A percentile compares a stretch with the other conserved stretches of the same genome.
These are phyloP conservation scores for Poeciliopsis infans DNA, from an alignment of 2,797 vertebrate species.

Conservation along the genomic window DNA sequence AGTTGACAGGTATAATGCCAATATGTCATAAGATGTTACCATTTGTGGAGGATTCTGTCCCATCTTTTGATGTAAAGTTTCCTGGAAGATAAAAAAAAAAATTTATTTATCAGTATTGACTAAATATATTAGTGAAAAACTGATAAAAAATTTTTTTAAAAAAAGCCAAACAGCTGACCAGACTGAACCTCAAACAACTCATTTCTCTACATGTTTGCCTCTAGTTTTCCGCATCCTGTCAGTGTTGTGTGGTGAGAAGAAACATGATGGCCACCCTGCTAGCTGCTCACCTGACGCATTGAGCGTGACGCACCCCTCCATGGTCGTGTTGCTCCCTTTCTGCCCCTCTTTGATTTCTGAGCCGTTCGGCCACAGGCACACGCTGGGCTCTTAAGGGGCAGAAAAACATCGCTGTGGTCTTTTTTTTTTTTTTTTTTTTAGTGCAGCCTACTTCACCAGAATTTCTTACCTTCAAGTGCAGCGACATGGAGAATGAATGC, in stretches of 20 bases:
- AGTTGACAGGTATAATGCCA: background rate
- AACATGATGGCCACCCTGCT: slow-evolving; percentile 18
- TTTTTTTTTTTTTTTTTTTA: background rate
- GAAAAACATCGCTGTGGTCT: background rate
- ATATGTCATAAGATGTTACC: slow-evolving; percentile 28
- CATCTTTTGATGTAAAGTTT: slow-evolving; percentile 29
- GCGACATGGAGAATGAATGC: slow-evolving; percentile 32
- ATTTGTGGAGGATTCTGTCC: background rate
- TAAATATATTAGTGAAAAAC: background rate
- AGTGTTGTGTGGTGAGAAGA: slow-evolving; percentile 1
- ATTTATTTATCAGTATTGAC: background rate
- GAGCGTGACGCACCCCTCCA: slow-evolving; percentile 26
- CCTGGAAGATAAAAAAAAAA: slow-evolving; percentile 40
- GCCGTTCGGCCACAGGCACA: slow-evolving; percentile 63
- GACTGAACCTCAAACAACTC: too few relatives aligned
- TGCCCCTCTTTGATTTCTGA: slow-evolving; percentile 49
- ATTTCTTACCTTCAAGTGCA: slow-evolving; percentile 53
- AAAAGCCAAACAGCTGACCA: slow-evolving; percentile 18
- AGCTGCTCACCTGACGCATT: slow-evolving; percentile 65
- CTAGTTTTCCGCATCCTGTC: slow-evolving; percentile 4
- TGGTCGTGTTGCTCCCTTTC: slow-evolving; percentile 19
- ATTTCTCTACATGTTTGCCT: background rate
- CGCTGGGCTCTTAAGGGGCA: slow-evolving; percentile 49
- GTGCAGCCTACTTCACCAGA: background rate
- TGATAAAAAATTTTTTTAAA: background rate